phyloP scores from a whole-genome alignment of 2,113 vertebrate genomes.

The Cyphomyrus discorhynchus region DNA sequence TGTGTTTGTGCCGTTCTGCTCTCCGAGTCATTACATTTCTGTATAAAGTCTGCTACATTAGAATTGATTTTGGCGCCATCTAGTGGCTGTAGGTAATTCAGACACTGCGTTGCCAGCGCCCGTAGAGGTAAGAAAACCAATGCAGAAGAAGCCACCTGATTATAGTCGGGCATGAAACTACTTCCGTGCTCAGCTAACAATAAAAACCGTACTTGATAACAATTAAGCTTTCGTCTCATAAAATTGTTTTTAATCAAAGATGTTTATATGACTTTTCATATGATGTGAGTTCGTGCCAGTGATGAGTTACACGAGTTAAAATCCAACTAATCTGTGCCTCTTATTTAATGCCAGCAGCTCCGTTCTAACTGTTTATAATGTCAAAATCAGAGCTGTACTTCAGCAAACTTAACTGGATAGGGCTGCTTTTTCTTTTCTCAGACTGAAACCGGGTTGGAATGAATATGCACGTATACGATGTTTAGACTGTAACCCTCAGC shows the following conservation, averaged over 20 bases:
- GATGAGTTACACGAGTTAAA: not conserved
- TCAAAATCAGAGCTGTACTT: not conserved
- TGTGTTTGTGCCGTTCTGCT: no score
- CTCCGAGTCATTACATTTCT: not conserved
- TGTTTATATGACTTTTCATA: not conserved
- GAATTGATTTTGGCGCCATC: not conserved
- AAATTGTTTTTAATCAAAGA: not conserved
- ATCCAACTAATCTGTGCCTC: not conserved
- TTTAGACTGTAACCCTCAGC: not conserved
- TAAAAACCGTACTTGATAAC: not conserved
- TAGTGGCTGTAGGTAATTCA: not conserved
- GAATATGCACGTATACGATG: not conserved
- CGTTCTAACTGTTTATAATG: not conserved
- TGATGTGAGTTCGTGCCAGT: not conserved
- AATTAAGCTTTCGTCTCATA: not conserved
- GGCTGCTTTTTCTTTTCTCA: not conserved
- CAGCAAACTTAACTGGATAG: not conserved
- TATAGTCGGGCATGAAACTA: not conserved
- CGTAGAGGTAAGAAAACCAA: not conserved
- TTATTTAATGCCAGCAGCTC: not conserved
- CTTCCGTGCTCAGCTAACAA: slow-evolving; percentile 1
- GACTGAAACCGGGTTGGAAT: not conserved
- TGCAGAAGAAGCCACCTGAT: not conserved
- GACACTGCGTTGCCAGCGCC: not conserved
- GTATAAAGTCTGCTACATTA: not conserved